A percentile compares a stretch with the other conserved stretches of the same genome.
phyloP scores from a whole-genome alignment of 2,888 invertebrate species.

The Doris montereyensis region DNA sequence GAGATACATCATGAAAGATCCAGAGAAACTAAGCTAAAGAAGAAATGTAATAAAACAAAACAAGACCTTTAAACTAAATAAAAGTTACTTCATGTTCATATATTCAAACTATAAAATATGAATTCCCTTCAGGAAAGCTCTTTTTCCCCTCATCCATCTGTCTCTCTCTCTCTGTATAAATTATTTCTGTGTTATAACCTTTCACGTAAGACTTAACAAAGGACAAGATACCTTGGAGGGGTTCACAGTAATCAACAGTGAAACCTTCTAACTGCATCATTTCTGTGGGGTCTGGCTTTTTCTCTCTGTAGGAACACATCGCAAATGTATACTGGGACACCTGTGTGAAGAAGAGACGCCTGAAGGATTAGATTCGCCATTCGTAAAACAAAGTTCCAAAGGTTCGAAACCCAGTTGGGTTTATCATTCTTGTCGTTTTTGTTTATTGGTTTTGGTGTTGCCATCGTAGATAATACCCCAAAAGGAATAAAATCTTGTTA shows the following conservation, averaged over 20 bases:
- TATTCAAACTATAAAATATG: neutral
- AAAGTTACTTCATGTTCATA: neutral
- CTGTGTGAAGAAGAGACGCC: too few species aligned
- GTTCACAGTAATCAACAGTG: slow-evolving; percentile 96
- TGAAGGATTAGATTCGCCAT: too few species aligned
- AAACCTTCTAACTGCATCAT: slow-evolving; percentile 99
- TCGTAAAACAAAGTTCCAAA: too few species aligned
- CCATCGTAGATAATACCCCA: too few species aligned
- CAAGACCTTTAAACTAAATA: neutral
- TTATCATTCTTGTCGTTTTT: too few species aligned
- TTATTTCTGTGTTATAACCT: neutral
- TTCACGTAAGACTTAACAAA: neutral
- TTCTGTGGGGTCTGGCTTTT: slow-evolving; percentile 98
- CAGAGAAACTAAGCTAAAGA: neutral
- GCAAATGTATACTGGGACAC: slow-evolving; percentile 99
- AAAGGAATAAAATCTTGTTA: too few species aligned
- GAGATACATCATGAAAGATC: neutral
- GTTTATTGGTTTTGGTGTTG: too few species aligned
- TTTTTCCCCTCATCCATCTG: too few species aligned
- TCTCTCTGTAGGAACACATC: slow-evolving; percentile 99
- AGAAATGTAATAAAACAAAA: neutral
- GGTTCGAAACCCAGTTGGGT: too few species aligned
- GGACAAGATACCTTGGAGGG: slow-evolving; percentile 84
- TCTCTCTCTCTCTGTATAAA: too few species aligned
- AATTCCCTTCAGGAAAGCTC: too few species aligned